Conservation (phyloP, 2,888 invertebrate species). For the Andrena fulva region DNA sequence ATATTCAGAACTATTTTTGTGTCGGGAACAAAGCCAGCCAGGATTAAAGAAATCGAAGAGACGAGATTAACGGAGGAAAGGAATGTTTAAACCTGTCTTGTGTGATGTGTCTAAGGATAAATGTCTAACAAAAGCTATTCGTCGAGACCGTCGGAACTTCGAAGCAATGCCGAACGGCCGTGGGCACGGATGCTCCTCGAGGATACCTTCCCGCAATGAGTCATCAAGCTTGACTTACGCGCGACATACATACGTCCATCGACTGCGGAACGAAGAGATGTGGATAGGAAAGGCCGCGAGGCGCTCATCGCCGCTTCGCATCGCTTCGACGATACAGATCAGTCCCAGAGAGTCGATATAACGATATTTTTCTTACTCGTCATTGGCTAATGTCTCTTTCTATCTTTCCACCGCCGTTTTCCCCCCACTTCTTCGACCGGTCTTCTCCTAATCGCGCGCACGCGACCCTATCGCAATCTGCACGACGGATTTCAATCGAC, state of each 20-base stretch:
- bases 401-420: constrained; percentile 62
- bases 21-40: constrained; percentile 55
- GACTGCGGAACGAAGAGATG: background rate
- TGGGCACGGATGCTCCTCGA: background rate
- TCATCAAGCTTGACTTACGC: background rate
- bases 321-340: constrained; percentile 69
- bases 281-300: background rate
- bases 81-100: constrained; percentile 58
- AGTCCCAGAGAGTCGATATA: constrained; percentile 68
- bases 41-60: constrained; percentile 26
- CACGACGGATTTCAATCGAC: constrained; percentile 44
- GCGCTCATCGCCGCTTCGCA: constrained; percentile 53
- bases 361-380: constrained; percentile 79
- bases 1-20: constrained; percentile 77
- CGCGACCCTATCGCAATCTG: constrained; percentile 25
- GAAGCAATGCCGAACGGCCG: constrained; percentile 63
- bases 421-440: constrained; percentile 37
- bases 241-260: constrained; percentile 31
- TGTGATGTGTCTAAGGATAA: constrained; percentile 77
- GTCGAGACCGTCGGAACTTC: constrained; percentile 58
- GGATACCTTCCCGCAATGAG: background rate
- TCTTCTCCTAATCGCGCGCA: constrained; percentile 19
- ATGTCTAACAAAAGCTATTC: constrained; percentile 70
- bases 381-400: constrained; percentile 67
- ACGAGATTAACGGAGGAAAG: constrained; percentile 41